Conservation (phyloP, 2,888 invertebrate genomes). For the Tetranychus piercei region DNA sequence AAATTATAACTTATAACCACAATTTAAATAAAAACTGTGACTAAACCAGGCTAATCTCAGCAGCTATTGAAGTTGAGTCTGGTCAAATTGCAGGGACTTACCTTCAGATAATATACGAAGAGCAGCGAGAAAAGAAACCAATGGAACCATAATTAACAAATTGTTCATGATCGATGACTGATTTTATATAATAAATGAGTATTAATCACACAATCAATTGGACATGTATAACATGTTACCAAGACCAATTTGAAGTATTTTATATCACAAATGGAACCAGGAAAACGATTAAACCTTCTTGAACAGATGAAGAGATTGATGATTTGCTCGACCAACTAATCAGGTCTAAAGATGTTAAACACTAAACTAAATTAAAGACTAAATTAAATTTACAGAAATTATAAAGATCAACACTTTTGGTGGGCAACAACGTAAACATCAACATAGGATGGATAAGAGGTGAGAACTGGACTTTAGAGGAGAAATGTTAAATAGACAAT, state of each 20-base stretch:
- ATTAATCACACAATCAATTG: not conserved
- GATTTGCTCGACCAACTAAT: too few species aligned
- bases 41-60: too few species aligned
- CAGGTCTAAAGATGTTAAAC: too few species aligned
- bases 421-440: too few species aligned
- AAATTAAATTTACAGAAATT: too few species aligned
- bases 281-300: too few species aligned
- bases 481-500: not conserved
- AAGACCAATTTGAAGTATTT: not conserved
- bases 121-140: constrained; percentile 63
- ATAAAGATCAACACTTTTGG: too few species aligned
- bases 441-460: not conserved
- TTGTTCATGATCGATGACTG: not conserved
- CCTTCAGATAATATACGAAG: constrained; percentile 62
- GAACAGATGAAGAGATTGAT: too few species aligned
- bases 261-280: not conserved
- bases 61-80: too few species aligned
- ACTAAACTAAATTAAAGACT: too few species aligned
- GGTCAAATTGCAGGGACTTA: constrained; percentile 35
- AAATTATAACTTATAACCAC: too few species aligned
- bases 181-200: not conserved
- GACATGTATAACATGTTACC: not conserved
- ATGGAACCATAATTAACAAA: constrained; percentile 47
- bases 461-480: not conserved
- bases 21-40: too few species aligned